These are phyloP conservation scores for Leucania comma DNA, from an alignment of 2,888 invertebrate genomes.

Conservation along the genomic window DNA sequence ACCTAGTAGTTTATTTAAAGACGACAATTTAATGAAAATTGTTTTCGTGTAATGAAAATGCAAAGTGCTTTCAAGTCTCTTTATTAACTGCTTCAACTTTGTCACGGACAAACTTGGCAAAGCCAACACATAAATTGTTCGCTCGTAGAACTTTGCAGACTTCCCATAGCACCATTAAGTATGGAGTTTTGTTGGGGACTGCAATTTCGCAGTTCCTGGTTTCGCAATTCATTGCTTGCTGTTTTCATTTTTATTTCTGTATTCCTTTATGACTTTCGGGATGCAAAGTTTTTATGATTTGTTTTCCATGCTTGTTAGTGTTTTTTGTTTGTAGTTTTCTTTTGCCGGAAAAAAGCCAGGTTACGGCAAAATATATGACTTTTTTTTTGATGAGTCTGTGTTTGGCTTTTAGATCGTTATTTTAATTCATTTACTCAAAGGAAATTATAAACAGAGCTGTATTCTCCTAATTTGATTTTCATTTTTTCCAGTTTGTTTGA, in stretches of 20 bases:
- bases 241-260: constrained; percentile 44
- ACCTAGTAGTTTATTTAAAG: constrained; percentile 4
- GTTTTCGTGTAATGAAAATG: constrained; percentile 44
- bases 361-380: background rate
- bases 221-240: constrained; percentile 35
- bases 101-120: constrained; percentile 67
- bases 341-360: background rate
- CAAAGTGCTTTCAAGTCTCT: constrained; percentile 39
- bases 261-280: constrained; percentile 9
- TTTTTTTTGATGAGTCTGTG: background rate
- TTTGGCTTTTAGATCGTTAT: background rate
- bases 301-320: background rate
- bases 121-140: constrained; percentile 73
- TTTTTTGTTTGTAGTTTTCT: background rate
- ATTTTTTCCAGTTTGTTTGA: background rate
- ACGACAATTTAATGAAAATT: constrained; percentile 21
- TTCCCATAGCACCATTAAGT: constrained; percentile 67
- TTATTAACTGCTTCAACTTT: constrained; percentile 60
- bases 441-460: too few species aligned
- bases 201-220: constrained; percentile 49
- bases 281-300: constrained; percentile 27
- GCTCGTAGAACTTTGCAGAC: constrained; percentile 78
- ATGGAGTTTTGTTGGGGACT: constrained; percentile 63
- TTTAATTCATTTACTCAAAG: background rate
- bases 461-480: background rate